Evolutionary conservation across 2,113 vertebrate genomes (phyloP).

Genomic region (Nestor notabilis): DNA sequence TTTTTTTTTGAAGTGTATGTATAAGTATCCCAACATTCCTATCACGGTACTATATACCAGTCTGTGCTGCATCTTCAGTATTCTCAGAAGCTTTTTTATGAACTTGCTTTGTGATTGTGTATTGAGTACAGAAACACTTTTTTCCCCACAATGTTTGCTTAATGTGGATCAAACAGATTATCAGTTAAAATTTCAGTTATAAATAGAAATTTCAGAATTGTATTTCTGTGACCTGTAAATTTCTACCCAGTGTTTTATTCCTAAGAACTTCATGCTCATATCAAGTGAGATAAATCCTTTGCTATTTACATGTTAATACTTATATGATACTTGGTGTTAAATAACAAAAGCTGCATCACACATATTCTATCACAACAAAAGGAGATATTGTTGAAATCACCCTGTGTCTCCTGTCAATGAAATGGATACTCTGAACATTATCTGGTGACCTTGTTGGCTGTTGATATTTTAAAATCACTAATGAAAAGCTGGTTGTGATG

Average conservation of each 20-base stretch:
- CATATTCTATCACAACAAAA: accelerated
- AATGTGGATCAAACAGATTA: neutral
- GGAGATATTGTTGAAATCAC: neutral
- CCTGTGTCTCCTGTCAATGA: neutral
- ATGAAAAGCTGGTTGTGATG: neutral
- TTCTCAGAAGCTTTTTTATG: neutral
- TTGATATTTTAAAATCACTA: neutral
- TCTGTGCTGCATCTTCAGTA: neutral
- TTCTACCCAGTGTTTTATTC: neutral
- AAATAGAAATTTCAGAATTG: neutral
- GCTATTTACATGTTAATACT: neutral
- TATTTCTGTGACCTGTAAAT: neutral
- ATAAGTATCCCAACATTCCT: neutral
- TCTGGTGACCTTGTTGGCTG: neutral
- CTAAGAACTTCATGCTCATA: neutral
- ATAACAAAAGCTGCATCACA: neutral
- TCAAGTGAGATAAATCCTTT: neutral
- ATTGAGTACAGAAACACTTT: neutral
- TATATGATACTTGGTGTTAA: accelerated
- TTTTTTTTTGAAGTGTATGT: neutral
- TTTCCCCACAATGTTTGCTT: neutral
- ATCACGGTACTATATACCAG: neutral
- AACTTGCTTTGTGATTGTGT: slow-evolving; percentile 8
- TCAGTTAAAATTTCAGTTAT: neutral
- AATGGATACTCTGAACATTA: neutral